Evolutionary conservation across 2,888 invertebrate species (phyloP).

Genomic region (Idaea straminata): DNA sequence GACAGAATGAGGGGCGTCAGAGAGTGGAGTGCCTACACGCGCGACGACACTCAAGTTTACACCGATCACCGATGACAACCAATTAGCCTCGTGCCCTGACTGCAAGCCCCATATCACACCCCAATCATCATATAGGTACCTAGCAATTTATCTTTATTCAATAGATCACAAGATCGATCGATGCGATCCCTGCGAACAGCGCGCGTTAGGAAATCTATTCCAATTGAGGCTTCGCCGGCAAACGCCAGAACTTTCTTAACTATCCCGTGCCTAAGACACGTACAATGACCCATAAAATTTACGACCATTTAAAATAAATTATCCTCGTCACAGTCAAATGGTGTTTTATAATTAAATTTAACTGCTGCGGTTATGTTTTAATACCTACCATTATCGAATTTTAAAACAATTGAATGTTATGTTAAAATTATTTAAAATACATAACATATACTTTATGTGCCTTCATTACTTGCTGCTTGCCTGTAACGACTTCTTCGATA

Average conservation of each 20-base stretch:
- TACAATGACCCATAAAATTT: conserved; percentile 52
- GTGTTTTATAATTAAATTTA: conserved; percentile 21
- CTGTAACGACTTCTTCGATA: no score
- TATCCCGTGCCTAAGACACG: conserved; percentile 47
- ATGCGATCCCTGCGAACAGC: conserved; percentile 49
- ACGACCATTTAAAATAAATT: conserved; percentile 52
- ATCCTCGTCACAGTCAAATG: conserved; percentile 31
- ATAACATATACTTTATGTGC: not conserved
- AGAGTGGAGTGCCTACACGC: conserved; percentile 11
- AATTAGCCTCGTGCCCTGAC: conserved; percentile 71
- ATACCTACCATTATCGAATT: not conserved
- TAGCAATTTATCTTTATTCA: conserved; percentile 73
- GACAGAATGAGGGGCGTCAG: conserved; percentile 32
- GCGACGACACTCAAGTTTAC: conserved; percentile 40
- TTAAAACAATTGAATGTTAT: not conserved
- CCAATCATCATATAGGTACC: conserved; percentile 40
- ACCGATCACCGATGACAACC: conserved; percentile 67
- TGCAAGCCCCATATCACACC: conserved; percentile 47
- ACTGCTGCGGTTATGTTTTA: conserved; percentile 9
- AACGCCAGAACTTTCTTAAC: conserved; percentile 39
- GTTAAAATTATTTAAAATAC: not conserved
- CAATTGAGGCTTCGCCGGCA: conserved; percentile 42
- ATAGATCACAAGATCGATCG: conserved; percentile 61
- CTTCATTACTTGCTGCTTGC: not conserved
- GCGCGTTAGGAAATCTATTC: conserved; percentile 38